These are phyloP conservation scores for Verasper variegatus DNA, from an alignment of 2,113 vertebrate species.

Conservation along the genomic window DNA sequence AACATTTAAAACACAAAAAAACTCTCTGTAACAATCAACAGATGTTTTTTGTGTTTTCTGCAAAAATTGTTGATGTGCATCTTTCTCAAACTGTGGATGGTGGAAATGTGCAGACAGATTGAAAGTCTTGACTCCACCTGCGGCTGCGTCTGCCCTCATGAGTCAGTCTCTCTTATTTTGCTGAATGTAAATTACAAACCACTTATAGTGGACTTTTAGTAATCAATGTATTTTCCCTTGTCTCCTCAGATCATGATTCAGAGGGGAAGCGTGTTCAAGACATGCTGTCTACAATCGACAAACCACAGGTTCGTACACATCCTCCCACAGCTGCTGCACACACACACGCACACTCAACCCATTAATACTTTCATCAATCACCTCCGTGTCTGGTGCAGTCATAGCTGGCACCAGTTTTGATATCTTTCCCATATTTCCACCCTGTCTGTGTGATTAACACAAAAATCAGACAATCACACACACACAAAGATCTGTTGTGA, in stretches of 20 bases:
- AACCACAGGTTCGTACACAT: slow-evolving; percentile 91
- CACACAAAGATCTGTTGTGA: not conserved
- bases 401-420: slow-evolving; percentile 17
- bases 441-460: slow-evolving; percentile 24
- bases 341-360: not conserved
- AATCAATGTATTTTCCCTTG: slow-evolving; percentile 24
- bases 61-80: slow-evolving; percentile 21
- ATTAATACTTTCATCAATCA: slow-evolving; percentile 38
- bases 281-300: slow-evolving; percentile 95
- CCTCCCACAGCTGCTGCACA: not conserved
- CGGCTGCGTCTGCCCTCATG: not conserved
- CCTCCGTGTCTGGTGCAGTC: slow-evolving; percentile 29
- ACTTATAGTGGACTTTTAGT: slow-evolving; percentile 23
- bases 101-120: not conserved
- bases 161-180: slow-evolving; percentile 5
- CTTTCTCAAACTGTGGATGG: slow-evolving; percentile 22
- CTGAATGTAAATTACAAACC: not conserved
- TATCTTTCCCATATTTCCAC: slow-evolving; percentile 44
- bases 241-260: slow-evolving; percentile 90
- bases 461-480: slow-evolving; percentile 1
- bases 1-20: slow-evolving; percentile 16
- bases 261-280: slow-evolving; percentile 95
- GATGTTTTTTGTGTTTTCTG: not conserved
- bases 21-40: slow-evolving; percentile 7
- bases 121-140: not conserved